Evolutionary conservation across 2,888 invertebrate genomes (phyloP), one percentile per base, ranked within the genome.

Genomic region (Coelinius sp.): DNA sequence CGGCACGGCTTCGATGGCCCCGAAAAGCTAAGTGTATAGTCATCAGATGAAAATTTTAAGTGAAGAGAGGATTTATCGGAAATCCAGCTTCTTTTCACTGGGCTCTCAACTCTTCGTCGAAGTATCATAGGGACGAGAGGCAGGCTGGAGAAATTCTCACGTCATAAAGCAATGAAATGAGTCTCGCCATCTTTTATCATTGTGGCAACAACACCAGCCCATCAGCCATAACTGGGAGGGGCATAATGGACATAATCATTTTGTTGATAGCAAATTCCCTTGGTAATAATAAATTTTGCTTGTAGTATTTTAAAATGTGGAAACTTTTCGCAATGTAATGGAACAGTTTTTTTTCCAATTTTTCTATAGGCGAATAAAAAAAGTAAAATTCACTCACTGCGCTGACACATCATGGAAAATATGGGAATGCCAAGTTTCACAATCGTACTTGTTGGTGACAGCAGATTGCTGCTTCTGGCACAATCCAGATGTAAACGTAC

Each of bases 391-490:
- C 8, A 6, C 8, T 53, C 53, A 31, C 12, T 53, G 67, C 52
- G n/a, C n/a, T 68, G 68, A 44, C 56, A 56, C 44, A 27, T 12
- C n/a, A 38, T 22, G 10, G 25, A 2, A 14, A 20, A 38, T 31
- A 67, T 20, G 49, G 56, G 38, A 56, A 68, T 68, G 56, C 27
- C 56, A 68, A 41, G 38, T 68, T 68, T 68, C 68, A 68, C n/a
- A n/a, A 68, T 68, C 56, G 41, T 68, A 25, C 35, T 67, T 68
- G 68, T 41, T 68, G 68, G 68, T 68, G 56, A 41, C 68, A 59
- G 41, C 22, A 53, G 68, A 56, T 56, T 64, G 20, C 56, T 59
- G 59, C 24, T 68, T 17, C 56, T 68, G 44, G 68, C 44, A 68
- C 38, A 17, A 41, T n/a, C 56, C 41, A 38, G 59, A 56, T 56